Evolutionary conservation across 1,140 invertebrate species (phyloP).

Genomic region (Drosophila arizonae): DNA sequence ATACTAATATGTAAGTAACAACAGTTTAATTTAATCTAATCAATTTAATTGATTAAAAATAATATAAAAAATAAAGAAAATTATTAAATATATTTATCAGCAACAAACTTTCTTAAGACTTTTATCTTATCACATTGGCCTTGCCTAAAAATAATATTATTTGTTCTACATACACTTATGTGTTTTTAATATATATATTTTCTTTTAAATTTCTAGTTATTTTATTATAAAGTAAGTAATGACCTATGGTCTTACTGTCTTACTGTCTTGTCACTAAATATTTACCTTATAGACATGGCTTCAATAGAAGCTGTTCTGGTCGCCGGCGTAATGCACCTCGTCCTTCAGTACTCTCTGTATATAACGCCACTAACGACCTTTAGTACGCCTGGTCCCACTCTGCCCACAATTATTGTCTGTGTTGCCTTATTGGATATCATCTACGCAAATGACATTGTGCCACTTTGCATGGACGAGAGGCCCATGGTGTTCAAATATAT

Average conservation of each 20-base stretch:
- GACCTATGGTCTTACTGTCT: too few relatives aligned
- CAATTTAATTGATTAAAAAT: too few relatives aligned
- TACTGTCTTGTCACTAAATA: too few relatives aligned
- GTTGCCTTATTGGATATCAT: constrained; percentile 14
- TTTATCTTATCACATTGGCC: background rate
- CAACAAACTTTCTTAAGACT: too few relatives aligned
- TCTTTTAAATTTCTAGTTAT: too few relatives aligned
- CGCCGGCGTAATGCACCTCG: constrained; percentile 16
- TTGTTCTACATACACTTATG: background rate
- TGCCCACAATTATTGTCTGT: constrained; percentile 1
- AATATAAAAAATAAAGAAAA: too few relatives aligned
- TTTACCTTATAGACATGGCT: constrained; percentile 1
- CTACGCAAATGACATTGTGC: constrained; percentile 12
- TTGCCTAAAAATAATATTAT: background rate
- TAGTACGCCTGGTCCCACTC: background rate
- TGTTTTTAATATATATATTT: too few relatives aligned
- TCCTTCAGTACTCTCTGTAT: background rate
- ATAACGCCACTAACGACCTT: background rate
- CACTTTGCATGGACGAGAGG: background rate
- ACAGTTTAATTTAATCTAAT: too few relatives aligned
- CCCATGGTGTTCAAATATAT: background rate
- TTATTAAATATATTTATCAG: too few relatives aligned
- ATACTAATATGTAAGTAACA: too few relatives aligned
- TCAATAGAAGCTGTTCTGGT: constrained; percentile 14
- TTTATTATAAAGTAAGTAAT: too few relatives aligned